Evolutionary conservation across 2,113 vertebrate genomes (phyloP).

Genomic region (Saguinus midas): DNA sequence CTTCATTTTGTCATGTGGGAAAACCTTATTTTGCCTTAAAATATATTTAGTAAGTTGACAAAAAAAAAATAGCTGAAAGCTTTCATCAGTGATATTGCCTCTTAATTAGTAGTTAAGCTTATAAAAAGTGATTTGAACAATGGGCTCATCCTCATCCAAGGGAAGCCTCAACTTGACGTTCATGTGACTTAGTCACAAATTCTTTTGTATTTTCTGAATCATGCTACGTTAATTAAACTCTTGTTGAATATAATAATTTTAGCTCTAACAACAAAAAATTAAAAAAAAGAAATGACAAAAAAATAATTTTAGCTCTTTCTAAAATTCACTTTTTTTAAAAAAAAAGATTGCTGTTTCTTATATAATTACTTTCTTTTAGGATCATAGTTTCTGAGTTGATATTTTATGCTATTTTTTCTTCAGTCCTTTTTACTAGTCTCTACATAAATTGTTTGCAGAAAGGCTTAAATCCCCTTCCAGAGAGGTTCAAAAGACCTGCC

Average conservation of each 20-base stretch:
- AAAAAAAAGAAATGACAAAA: too few relatives aligned
- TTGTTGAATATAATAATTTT: conserved; percentile 56
- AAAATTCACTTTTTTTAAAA: conserved; percentile 23
- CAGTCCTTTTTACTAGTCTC: neutral
- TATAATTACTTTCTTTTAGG: conserved; percentile 37
- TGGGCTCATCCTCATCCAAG: neutral
- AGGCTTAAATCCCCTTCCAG: neutral
- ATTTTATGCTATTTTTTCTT: neutral
- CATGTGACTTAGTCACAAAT: conserved; percentile 32
- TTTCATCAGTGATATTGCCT: conserved; percentile 11
- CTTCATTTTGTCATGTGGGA: conserved; percentile 19
- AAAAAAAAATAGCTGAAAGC: neutral
- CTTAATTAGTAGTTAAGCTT: conserved; percentile 40
- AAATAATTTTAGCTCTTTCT: conserved; percentile 51
- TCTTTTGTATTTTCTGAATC: conserved; percentile 54
- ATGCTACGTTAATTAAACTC: conserved; percentile 40
- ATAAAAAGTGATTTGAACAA: conserved; percentile 16
- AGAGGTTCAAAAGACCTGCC: neutral
- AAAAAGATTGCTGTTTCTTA: conserved; percentile 19
- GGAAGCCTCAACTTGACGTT: conserved; percentile 28
- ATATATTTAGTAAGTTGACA: conserved; percentile 45
- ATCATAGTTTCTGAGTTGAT: conserved; percentile 6
- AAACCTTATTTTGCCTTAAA: conserved; percentile 51
- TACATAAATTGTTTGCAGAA: conserved; percentile 32
- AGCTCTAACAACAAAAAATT: neutral